Base-by-base conservation (phyloP, 2,113 vertebrate genomes). In the Ginglymostoma cirratum region DNA sequence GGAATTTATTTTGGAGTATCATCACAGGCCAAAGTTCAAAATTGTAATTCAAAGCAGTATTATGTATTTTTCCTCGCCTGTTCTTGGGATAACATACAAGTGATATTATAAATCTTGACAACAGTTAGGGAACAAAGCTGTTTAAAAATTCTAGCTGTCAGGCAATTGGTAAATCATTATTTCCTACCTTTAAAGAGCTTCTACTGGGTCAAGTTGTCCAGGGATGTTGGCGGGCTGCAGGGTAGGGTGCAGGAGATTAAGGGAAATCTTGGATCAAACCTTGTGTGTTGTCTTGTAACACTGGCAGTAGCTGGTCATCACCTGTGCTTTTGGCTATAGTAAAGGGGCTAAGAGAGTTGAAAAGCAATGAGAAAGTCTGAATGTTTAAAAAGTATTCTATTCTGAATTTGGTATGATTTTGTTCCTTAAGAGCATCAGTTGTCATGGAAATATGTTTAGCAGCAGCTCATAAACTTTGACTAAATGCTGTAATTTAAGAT, bases 401-500 rank as follows among this genome's bases (percentile, higher is more conserved):
- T 4, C 66, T 42, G 70, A 52, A 72, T 14, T 72, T 95, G 45
- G 69, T 27, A 34, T 95, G 42, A 95, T 95, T 72, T 7, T 72
- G 12, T 72, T 95, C 30, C 42, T 38, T 95, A 52, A 95, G 72
- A 19, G 45, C 87, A 34, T 90, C 87, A 30, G 69, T 76, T 95
- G 69, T 70, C 45, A 95, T 52, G 67, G 69, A 42, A 94, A 69
- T 19, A 24, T 45, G 52, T 24, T 95, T 34, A 95, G 94, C 14
- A 95, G 45, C 94, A 95, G 42, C 67, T 95, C 45, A 34, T 52
- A 52, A 95, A 52, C 94, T 72, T 52, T 72, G 67, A 30, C 93
- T 30, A 67, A 70, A 72, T 72, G 69, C 45, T 95, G 42, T 95
- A 95, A 95, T 52, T 72, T 70, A 95, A 95, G 94, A 95, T 95